phyloP scores from a whole-genome alignment of 2,888 invertebrate species.

The Coleophora deauratella region DNA sequence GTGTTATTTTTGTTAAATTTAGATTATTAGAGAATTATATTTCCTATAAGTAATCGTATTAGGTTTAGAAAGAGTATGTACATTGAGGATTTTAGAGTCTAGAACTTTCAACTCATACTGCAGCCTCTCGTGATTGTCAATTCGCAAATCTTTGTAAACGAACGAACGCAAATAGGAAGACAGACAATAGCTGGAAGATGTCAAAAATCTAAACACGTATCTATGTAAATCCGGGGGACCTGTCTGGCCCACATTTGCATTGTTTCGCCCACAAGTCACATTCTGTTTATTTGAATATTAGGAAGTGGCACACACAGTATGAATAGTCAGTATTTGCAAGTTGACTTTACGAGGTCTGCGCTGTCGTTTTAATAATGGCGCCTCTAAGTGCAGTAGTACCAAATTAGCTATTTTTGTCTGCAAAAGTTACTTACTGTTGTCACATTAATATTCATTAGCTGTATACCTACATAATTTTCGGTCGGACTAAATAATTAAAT shows the following conservation, averaged over 20 bases:
- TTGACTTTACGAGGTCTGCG: slow-evolving; percentile 30
- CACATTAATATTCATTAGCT: slow-evolving; percentile 1
- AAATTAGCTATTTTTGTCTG: slow-evolving; percentile 6
- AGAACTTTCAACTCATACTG: too few relatives aligned
- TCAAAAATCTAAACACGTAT: slow-evolving; percentile 37
- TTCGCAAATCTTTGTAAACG: slow-evolving; percentile 14
- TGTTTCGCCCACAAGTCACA: slow-evolving; percentile 57
- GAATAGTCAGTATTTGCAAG: slow-evolving; percentile 41
- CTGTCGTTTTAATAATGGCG: slow-evolving; percentile 16
- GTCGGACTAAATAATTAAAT: too few relatives aligned
- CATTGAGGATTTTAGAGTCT: too few relatives aligned
- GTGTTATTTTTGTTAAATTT: too few relatives aligned
- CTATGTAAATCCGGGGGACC: slow-evolving; percentile 42
- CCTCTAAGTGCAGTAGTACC: slow-evolving; percentile 1
- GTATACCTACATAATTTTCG: too few relatives aligned
- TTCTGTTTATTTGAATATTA: slow-evolving; percentile 61
- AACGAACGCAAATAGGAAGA: slow-evolving; percentile 22
- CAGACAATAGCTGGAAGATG: slow-evolving; percentile 21
- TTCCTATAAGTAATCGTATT: too few relatives aligned
- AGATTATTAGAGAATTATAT: too few relatives aligned
- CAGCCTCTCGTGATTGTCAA: too few relatives aligned
- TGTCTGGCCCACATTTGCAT: slow-evolving; percentile 46
- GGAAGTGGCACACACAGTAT: slow-evolving; percentile 53
- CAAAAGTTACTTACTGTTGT: slow-evolving; percentile 4
- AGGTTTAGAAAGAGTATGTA: too few relatives aligned